Evolutionary conservation across 2,113 vertebrate species (phyloP), one percentile per base, ranked within the genome.

Genomic region (Psittacara wagleri): DNA sequence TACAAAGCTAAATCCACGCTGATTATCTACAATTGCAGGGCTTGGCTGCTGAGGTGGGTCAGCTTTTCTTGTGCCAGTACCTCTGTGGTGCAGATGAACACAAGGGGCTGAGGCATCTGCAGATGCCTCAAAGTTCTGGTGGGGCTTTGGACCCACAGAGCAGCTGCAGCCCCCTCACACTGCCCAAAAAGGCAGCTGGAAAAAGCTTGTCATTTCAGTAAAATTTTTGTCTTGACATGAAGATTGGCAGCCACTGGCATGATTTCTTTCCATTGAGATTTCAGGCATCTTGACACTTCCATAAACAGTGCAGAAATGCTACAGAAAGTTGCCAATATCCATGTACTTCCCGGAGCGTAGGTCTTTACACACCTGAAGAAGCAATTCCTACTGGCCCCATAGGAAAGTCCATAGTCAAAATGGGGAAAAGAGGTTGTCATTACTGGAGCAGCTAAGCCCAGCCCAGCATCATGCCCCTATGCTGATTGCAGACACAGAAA

Each of bases 81-180:
- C 23, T 76, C 37, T 4, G 5, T 1, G 2, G 48, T 83, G 23
- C 20, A 52, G 55, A 54, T 19, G 46, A 74, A 46, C 22, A 20
- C 0, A 0, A 83, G 43, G 29, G 59, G 15, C 55, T 1, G 4
- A 76, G 62, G 24, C 29, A 61, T n/a, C 41, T 2, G 11, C 54
- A 33, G 31, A 33, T 33, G 54, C 31, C 18, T 55, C 54, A 33
- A 20, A 13, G 54, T 20, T 55, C 54, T 55, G 82, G 74, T 68
- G 67, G 33, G 67, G 43, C 43, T 76, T 90, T 1, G 11, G 66
- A 67, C 46, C 8, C 5, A 0, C 43, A 35, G 62, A 76, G 64
- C 80, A 75, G 51, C 55, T 88, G 80, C 39, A 88, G 43, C 6
- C 33, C 17, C 14, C 48, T 57, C 48, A 78, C 41, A 23, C 61